These are phyloP conservation scores for Caranx melampygus DNA, from an alignment of 2,113 vertebrate species.

Conservation along the genomic window DNA sequence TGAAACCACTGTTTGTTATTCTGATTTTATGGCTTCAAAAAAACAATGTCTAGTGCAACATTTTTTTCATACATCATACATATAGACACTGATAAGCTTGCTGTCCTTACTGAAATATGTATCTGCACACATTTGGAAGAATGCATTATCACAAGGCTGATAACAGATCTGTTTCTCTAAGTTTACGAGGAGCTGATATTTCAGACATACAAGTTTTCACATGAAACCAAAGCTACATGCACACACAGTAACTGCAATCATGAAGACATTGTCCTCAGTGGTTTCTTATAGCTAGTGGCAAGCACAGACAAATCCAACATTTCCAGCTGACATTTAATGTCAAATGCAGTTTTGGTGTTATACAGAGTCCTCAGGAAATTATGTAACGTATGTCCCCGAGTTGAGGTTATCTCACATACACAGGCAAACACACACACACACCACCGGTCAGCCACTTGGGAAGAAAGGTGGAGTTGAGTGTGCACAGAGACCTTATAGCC, in stretches of 20 bases:
- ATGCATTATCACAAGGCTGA: neutral
- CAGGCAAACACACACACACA: slow-evolving; percentile 20
- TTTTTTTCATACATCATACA: neutral
- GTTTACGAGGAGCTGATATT: neutral
- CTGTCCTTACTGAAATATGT: neutral
- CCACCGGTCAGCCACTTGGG: slow-evolving; percentile 41
- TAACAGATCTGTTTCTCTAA: neutral
- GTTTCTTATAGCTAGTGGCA: neutral
- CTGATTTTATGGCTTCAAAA: too few relatives aligned
- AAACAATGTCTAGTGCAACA: too few relatives aligned
- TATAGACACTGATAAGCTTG: neutral
- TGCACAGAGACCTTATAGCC: slow-evolving; percentile 57
- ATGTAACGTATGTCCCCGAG: slow-evolving; percentile 38
- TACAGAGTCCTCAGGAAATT: slow-evolving; percentile 29
- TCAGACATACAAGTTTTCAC: neutral
- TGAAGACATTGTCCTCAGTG: neutral
- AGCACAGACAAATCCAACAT: neutral
- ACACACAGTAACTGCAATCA: neutral
- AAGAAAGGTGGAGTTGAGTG: slow-evolving; percentile 49
- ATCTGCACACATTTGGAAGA: neutral
- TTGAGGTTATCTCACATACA: slow-evolving; percentile 42
- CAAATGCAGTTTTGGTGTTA: slow-evolving; percentile 10
- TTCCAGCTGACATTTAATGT: slow-evolving; percentile 1
- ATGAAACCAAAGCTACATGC: neutral
- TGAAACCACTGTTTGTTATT: too few relatives aligned